Percentiles rank a stretch among this genome's conserved stretches.
These are phyloP conservation scores for Drosophila formosana DNA, from an alignment of 2,888 invertebrate genomes.

Conservation along the genomic window DNA sequence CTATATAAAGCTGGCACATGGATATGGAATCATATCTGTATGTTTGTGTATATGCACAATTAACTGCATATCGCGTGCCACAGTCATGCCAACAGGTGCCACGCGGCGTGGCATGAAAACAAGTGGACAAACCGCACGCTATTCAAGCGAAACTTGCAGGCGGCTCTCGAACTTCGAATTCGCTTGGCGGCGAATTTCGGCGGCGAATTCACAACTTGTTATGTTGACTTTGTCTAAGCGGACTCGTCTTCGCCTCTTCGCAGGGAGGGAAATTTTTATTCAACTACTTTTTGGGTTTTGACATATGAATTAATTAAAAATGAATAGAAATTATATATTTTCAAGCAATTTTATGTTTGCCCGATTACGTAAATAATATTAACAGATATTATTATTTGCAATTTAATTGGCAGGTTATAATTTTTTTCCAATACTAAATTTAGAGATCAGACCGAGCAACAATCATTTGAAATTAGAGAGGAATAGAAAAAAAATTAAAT, in stretches of 20 bases:
- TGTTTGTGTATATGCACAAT: constrained; percentile 25
- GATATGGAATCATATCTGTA: background rate
- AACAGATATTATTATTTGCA: too few relatives aligned
- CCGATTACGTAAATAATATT: too few relatives aligned
- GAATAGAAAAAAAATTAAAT: too few relatives aligned
- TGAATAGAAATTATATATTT: too few relatives aligned
- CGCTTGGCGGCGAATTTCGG: constrained; percentile 47
- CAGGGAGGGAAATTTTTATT: background rate
- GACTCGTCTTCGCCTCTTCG: constrained; percentile 3
- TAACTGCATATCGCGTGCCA: constrained; percentile 67
- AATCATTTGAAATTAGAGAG: too few relatives aligned
- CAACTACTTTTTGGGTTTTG: background rate
- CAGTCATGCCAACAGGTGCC: constrained; percentile 71
- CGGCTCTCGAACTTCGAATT: constrained; percentile 1
- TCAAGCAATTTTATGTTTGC: too few relatives aligned
- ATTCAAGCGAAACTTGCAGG: constrained; percentile 38
- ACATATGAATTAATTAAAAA: too few relatives aligned
- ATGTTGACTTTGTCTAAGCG: constrained; percentile 7
- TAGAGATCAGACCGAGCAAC: too few relatives aligned
- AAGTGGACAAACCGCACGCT: constrained; percentile 46
- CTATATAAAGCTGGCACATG: constrained; percentile 15
- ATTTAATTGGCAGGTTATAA: too few relatives aligned
- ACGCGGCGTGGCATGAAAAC: constrained; percentile 53
- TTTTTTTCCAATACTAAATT: too few relatives aligned
- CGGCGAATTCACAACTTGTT: constrained; percentile 47